Base-by-base conservation (phyloP, 2,113 vertebrate genomes). In the Sisor rabdophorus region DNA sequence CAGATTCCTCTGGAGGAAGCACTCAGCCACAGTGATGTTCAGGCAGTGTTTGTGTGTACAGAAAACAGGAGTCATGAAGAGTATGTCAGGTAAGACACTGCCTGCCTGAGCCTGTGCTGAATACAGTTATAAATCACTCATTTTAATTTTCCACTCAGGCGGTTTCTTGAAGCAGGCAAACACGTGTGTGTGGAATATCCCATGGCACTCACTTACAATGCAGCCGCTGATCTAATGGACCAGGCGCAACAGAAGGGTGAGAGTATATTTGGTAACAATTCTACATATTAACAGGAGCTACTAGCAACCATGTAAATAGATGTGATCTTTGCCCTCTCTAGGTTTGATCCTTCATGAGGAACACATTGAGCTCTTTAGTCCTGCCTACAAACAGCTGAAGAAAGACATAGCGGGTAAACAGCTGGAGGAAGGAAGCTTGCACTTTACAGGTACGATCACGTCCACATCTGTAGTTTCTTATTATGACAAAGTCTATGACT, bases 111-210 rank as follows among this genome's bases (percentile, higher is more conserved):
- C n/a, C n/a, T 55, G n/a, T 22, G n/a, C 54, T 24, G 60, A 63
- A 44, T 44, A 44, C 40, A 44, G 8, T 44, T 44, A 44, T 1
- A 44, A 44, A 44, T 44, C 40, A 10, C 40, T 44, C 10, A 44
- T 44, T 32, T 47, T 22, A 3, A 17, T 70, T 64, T 55, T 53
- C n/a, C 17, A 9, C 80, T 80, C 86, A 95, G 94, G 86, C 88
- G 84, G 50, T 98, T 97, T 82, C 89, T 99, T 71, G 89, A 93
- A 79, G 95, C 95, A 67, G 95, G 95, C 24, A 99, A 97, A 75
- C 95, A 98, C 11, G 94, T 98, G 52, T 95, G 94, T 0, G 95
- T 99, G 0, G 97, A 99, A 85, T 99, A 97, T 69, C 97, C 97
- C 17, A 92, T 99, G 93, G 83, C 93, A 0, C 73, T 95, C 72